phyloP scores from a whole-genome alignment of 37 sponge, comb jelly and placozoan species.

The Axinella damicornis region DNA sequence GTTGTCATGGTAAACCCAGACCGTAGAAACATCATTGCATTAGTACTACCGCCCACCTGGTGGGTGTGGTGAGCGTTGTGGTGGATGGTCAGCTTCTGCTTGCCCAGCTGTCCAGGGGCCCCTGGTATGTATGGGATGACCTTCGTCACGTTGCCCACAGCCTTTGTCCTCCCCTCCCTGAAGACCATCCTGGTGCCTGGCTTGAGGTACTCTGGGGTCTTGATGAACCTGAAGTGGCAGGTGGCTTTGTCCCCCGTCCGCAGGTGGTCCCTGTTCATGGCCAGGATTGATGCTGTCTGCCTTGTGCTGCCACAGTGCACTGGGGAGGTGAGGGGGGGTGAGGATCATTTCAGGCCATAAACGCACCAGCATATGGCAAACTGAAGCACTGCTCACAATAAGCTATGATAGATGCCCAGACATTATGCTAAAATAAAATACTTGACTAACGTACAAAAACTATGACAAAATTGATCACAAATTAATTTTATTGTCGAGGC shows the following conservation, averaged over 20 bases:
- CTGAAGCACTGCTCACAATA: too few relatives aligned
- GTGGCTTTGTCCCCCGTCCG: conserved; percentile 97
- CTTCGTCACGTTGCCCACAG: conserved; percentile 91
- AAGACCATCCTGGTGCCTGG: conserved; percentile 90
- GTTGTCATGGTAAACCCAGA: too few relatives aligned
- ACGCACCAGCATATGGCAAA: too few relatives aligned
- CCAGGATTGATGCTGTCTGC: conserved; percentile 96
- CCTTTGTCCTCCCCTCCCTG: conserved; percentile 98
- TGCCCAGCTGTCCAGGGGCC: not conserved
- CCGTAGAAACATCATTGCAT: too few relatives aligned
- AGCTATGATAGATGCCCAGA: too few relatives aligned
- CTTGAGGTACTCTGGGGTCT: conserved; percentile 95
- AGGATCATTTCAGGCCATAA: too few relatives aligned
- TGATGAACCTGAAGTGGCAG: conserved; percentile 94
- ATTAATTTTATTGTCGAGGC: too few relatives aligned
- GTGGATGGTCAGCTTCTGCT: conserved; percentile 11
- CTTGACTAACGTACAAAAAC: too few relatives aligned
- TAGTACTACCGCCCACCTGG: too few relatives aligned
- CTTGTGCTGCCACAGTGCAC: conserved; percentile 98
- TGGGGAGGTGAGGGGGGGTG: not conserved
- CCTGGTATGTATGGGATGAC: conserved; percentile 53
- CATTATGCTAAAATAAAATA: too few relatives aligned
- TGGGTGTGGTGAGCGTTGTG: conserved; percentile 20
- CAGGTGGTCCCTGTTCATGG: conserved; percentile 93
- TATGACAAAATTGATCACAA: too few relatives aligned